Base-by-base conservation (phyloP, 2,797 vertebrate genomes). In the Trichosurus vulpecula region DNA sequence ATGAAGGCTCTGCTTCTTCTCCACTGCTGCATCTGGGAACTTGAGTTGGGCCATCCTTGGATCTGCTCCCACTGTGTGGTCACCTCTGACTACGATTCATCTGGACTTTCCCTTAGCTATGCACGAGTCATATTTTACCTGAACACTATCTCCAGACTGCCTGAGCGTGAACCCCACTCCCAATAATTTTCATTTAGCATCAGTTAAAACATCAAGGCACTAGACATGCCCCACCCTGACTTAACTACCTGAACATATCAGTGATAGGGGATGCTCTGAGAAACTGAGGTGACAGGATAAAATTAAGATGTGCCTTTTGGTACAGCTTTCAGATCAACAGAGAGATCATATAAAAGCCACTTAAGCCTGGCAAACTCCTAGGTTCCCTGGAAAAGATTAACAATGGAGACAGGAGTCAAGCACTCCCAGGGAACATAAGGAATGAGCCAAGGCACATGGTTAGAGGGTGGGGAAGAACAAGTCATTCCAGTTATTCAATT, bases 1-100 rank as follows among this genome's bases (percentile, higher is more conserved):
- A 96, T 96, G 96, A 90, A 93, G 97, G 97, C 52, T 95, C 91
- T 57, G 95, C 92, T 93, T 55, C 93, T 94, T 96, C 97, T 55
- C 27, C 58, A 53, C 92, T 31, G 95, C 96, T 97, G 96, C 93
- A 92, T 97, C 94, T 97, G 57, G 54, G 91, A 91, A 89, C 95
- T 81, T 87, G 89, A 66, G 90, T 3, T 31, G 52, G 47, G 92
- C 96, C 95, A 94, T 96, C 8, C 66, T 95, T 94, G 47, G 89
- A 97, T 81, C 58, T 47, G 57, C 66, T 94, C 41, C 47, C 90
- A 90, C 5, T 2, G 0, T 54, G 92, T 90, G 30, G 52, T 81
- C 52, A 56, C 35, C 94, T 94, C 95, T 27, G 93, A 89, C 14
- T 91, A 52, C 96, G 93, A 90, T 96, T 97, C 96, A 94, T 95